These are phyloP conservation scores for Lipophrys pholis DNA, from an alignment of 2,113 vertebrate genomes.

Conservation along the genomic window DNA sequence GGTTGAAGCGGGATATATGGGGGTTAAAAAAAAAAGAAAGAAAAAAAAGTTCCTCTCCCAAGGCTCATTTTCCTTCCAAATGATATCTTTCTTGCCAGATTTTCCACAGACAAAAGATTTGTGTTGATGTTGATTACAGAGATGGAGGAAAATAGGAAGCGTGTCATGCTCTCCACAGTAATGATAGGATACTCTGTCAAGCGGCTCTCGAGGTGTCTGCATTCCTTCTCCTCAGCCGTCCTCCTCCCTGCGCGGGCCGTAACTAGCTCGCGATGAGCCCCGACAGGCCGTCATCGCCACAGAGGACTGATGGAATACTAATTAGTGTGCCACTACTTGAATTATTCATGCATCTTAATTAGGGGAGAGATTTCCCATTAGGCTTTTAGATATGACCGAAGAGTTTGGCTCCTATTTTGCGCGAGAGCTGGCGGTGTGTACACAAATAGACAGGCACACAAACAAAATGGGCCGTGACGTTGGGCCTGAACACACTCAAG, in stretches of 20 bases:
- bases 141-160: slow-evolving; percentile 50
- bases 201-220: slow-evolving; percentile 59
- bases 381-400: slow-evolving; percentile 73
- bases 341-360: slow-evolving; percentile 88
- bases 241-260: slow-evolving; percentile 17
- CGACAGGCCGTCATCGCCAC: slow-evolving; percentile 69
- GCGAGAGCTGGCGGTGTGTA: neutral
- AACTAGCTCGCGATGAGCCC: slow-evolving; percentile 50
- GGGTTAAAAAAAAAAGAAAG: neutral
- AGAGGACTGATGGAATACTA: slow-evolving; percentile 82
- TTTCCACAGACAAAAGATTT: slow-evolving; percentile 36
- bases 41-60: neutral
- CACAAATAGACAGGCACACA: slow-evolving; percentile 12
- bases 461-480: slow-evolving; percentile 6
- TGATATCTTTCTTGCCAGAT: slow-evolving; percentile 50
- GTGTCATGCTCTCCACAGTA: slow-evolving; percentile 60
- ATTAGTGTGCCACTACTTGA: slow-evolving; percentile 80
- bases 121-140: slow-evolving; percentile 64
- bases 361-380: slow-evolving; percentile 81
- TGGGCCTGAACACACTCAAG: neutral
- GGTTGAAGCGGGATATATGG: slow-evolving; percentile 14
- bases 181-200: slow-evolving; percentile 67
- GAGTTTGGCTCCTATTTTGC: slow-evolving; percentile 64
- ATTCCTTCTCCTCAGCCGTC: slow-evolving; percentile 56
- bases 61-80: slow-evolving; percentile 44